These are phyloP conservation scores for Plotosus lineatus DNA, from an alignment of 2,113 vertebrate genomes.

Conservation along the genomic window DNA sequence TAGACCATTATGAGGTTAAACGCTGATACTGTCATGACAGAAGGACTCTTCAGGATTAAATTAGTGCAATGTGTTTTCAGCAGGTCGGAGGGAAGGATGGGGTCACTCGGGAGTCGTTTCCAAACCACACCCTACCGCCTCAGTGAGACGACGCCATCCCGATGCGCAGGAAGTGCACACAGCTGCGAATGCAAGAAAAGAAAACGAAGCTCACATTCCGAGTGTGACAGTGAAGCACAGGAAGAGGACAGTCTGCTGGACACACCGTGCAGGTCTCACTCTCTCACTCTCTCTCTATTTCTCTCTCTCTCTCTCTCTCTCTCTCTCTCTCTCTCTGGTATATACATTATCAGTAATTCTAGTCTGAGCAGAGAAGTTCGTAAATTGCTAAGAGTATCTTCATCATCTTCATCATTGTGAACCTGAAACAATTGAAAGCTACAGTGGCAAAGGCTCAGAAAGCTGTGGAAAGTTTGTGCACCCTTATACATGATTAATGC, in stretches of 20 bases:
- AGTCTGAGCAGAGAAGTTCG: not conserved
- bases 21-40: too few relatives aligned
- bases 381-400: not conserved
- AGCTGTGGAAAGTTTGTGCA: not conserved
- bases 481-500: not conserved
- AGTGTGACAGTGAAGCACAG: constrained; percentile 74
- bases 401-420: not conserved
- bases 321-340: not conserved
- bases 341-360: not conserved
- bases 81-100: constrained; percentile 61
- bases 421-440: not conserved
- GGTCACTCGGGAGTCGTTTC: constrained; percentile 71
- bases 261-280: constrained; percentile 74
- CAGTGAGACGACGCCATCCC: constrained; percentile 60
- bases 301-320: not conserved
- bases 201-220: constrained; percentile 73
- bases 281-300: not conserved
- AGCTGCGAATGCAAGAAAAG: constrained; percentile 77
- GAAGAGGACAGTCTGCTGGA: constrained; percentile 75
- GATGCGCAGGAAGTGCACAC: constrained; percentile 58
- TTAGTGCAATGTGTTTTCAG: not conserved
- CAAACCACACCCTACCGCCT: constrained; percentile 62
- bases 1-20: too few relatives aligned
- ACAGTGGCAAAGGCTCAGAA: not conserved
- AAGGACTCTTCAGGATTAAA: too few relatives aligned